Conservation (phyloP, 2,797 vertebrate species). For the Octomys mimax region DNA sequence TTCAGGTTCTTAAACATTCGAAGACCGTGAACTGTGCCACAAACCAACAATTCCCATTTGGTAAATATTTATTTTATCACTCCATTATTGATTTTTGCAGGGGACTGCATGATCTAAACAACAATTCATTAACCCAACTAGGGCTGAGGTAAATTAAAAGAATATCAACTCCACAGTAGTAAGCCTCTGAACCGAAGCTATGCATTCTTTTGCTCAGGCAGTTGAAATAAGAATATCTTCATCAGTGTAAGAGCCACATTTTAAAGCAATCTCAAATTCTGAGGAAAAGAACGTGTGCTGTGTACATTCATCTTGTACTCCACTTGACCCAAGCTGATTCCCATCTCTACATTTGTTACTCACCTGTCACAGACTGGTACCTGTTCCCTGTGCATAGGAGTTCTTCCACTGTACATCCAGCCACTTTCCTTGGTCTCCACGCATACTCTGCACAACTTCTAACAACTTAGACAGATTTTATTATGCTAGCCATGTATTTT, state of each 20-base stretch:
- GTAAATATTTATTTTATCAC: background rate
- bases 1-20: background rate
- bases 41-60: background rate
- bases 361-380: background rate
- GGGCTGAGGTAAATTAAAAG: background rate
- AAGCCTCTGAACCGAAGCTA: background rate
- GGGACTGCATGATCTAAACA: background rate
- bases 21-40: background rate
- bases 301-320: background rate
- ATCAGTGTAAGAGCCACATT: background rate
- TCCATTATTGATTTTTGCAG: background rate
- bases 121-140: background rate
- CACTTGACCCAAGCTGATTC: background rate
- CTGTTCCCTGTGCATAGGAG: background rate
- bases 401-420: background rate
- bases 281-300: background rate
- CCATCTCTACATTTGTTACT: background rate
- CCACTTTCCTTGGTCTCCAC: background rate
- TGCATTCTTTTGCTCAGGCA: conserved; percentile 12
- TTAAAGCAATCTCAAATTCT: background rate
- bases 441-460: background rate
- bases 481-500: background rate
- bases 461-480: background rate
- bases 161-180: background rate
- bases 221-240: conserved; percentile 11